Base-by-base conservation (phyloP, 2,797 vertebrate species). In the Helarctos malayanus region DNA sequence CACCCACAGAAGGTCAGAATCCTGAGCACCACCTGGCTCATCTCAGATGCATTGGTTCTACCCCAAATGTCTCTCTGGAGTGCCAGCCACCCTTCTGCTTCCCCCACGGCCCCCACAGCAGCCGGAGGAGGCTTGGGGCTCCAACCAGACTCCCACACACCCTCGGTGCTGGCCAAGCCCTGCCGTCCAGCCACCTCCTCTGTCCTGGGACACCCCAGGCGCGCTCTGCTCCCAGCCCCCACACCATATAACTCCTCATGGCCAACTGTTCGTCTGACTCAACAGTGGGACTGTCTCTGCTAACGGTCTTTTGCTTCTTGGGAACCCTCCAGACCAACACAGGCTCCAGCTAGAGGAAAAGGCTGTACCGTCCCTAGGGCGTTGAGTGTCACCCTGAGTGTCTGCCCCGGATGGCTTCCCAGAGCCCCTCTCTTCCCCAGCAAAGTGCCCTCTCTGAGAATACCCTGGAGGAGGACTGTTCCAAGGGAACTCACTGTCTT, bases 31-130 rank as follows among this genome's bases (percentile, higher is more conserved):
- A 1, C 25, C 13, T 11, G 16, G 0, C 11, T 18, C 23, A 1
- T 35, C 57, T n/a, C 71, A 75, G 8, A 1, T 0, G 12, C 4
- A 1, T 1, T 25, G 0, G 4, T 1, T 63, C 47, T 1, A 18
- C 54, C 18, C 14, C 41, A 0, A 5, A 65, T 47, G 11, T 27
- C 71, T 47, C 71, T 4, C 7, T 2, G 25, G 45, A 75, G 71
- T 7, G 27, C 71, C 8, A 4, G 71, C 41, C n/a, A 1, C 85
- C 21, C 63, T 19, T 21, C 18, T 7, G 21, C 57, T 27, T 16
- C 35, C 56, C 38, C 38, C 4, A 2, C 0, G 2, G 19, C 23
- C 75, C 41, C 73, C 38, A 1, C 14, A 1, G 92, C 54, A 29
- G 32, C 80, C 52, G 41, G 35, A 65, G 12, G 45, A 14, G 18